Evolutionary conservation across 2,888 invertebrate species (phyloP).

Genomic region (Melanotus villosus): DNA sequence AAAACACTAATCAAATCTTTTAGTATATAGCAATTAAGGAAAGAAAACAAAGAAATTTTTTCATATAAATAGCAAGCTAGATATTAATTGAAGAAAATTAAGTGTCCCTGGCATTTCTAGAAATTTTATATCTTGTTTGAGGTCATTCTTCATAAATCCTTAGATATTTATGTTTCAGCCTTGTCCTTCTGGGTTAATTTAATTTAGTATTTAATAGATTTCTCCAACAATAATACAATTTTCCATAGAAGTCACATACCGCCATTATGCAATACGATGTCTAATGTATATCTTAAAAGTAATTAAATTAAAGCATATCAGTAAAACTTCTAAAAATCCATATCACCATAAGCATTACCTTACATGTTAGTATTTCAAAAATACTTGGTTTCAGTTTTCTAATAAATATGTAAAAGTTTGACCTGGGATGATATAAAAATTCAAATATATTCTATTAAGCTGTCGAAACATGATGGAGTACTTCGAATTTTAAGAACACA

Average conservation of each 20-base stretch:
- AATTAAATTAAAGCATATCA: slow-evolving; percentile 16
- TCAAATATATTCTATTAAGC: neutral
- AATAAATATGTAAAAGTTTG: slow-evolving; percentile 10
- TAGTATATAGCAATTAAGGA: neutral
- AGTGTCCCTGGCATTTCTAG: neutral
- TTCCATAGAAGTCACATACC: slow-evolving; percentile 13
- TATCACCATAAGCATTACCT: too few species aligned
- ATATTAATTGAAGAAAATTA: neutral
- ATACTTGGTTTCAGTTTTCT: too few species aligned
- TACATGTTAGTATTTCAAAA: too few species aligned
- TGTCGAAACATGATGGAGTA: slow-evolving; percentile 11
- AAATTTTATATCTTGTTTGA: neutral
- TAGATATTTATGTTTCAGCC: slow-evolving; percentile 1
- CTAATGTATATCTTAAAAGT: too few species aligned
- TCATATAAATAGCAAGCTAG: neutral
- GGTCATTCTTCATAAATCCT: neutral
- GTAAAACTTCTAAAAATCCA: slow-evolving; percentile 6
- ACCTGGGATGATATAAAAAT: slow-evolving; percentile 12
- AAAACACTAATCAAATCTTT: neutral
- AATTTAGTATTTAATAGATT: slow-evolving; percentile 6
- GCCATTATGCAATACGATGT: too few species aligned
- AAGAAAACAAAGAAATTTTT: neutral
- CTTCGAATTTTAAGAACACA: neutral
- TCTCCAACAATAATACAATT: neutral
- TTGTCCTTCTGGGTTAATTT: neutral